A percentile compares a stretch with the other conserved stretches of the same genome.
Conservation (phyloP, 2,888 invertebrate species). For the Stegophylla sp. region DNA sequence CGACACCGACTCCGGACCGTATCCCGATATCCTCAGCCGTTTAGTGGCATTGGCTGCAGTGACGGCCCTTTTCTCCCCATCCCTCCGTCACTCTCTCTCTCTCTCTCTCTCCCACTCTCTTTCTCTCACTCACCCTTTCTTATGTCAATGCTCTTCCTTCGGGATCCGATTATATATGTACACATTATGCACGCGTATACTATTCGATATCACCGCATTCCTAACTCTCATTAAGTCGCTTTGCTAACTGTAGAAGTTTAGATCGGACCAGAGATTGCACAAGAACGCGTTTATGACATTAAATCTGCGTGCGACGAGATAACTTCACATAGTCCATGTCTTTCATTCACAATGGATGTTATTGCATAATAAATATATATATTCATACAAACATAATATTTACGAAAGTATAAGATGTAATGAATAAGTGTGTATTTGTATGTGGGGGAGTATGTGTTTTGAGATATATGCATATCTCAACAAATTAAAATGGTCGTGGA, state of each 20-base stretch:
- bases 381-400: too few species aligned
- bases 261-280: slow-evolving; percentile 32
- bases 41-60: slow-evolving; percentile 20
- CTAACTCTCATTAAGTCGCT: slow-evolving; percentile 34
- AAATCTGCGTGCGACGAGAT: slow-evolving; percentile 29
- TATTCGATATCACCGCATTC: not conserved
- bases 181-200: not conserved
- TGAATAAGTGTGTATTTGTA: too few species aligned
- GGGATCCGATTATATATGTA: slow-evolving; percentile 45
- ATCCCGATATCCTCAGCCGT: slow-evolving; percentile 56
- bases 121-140: not conserved
- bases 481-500: not conserved
- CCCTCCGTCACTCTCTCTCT: not conserved
- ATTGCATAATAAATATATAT: not conserved
- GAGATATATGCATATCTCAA: too few species aligned
- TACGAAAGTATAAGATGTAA: too few species aligned
- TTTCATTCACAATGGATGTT: not conserved
- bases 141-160: not conserved
- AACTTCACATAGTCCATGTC: not conserved
- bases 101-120: not conserved
- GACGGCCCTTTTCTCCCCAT: not conserved
- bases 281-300: slow-evolving; percentile 37
- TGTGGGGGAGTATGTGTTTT: too few species aligned
- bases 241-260: slow-evolving; percentile 44
- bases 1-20: slow-evolving; percentile 14